Evolutionary conservation across 2,113 vertebrate genomes (phyloP).

Genomic region (Brachypodius melanocephalos): DNA sequence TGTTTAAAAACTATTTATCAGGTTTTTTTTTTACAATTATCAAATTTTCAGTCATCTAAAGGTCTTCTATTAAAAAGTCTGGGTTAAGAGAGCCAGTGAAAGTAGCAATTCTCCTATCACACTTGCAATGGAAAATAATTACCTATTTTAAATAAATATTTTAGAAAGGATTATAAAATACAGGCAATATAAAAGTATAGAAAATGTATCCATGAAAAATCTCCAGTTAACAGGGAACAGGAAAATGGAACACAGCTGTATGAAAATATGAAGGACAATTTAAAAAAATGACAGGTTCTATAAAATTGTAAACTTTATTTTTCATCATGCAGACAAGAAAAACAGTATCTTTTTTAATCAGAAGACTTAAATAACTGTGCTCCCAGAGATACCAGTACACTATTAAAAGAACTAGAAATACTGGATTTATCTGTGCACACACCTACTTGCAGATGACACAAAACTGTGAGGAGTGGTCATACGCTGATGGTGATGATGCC

Average conservation of each 20-base stretch:
- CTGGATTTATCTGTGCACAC: not conserved
- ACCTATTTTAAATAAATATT: not conserved
- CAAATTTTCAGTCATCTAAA: not conserved
- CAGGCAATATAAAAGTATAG: not conserved
- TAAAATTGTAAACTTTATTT: not conserved
- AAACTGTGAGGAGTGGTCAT: not conserved
- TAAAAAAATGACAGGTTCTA: not conserved
- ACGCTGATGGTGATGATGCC: not conserved
- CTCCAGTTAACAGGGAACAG: not conserved
- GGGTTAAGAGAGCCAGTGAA: not conserved
- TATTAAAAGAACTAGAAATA: not conserved
- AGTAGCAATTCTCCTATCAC: not conserved
- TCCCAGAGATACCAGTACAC: not conserved
- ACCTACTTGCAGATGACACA: not conserved
- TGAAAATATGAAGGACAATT: not conserved
- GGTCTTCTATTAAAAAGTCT: not conserved
- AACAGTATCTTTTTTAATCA: not conserved
- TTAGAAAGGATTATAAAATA: fast-evolving
- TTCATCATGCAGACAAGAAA: not conserved
- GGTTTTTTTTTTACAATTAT: not conserved
- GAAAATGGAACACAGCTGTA: not conserved
- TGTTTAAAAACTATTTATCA: not conserved
- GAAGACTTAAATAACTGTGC: not conserved
- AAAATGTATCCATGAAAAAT: not conserved
- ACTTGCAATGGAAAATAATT: not conserved